phyloP scores from a whole-genome alignment of 2,888 invertebrate species.

The Leptopilina myrica region DNA sequence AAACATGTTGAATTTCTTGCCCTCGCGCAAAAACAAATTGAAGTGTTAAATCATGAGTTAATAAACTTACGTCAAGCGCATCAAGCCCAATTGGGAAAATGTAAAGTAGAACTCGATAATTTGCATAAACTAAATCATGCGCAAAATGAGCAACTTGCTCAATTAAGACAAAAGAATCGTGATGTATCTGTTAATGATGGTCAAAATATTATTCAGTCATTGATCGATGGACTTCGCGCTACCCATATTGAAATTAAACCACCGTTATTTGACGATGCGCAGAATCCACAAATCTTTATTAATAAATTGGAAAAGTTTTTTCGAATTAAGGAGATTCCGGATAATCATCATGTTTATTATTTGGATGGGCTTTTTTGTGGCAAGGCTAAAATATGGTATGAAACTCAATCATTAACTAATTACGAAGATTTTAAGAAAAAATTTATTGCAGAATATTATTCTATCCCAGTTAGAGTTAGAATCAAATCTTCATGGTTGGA shows the following conservation, averaged over 20 bases:
- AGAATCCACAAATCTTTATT: no score
- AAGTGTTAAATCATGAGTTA: neutral
- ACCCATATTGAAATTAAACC: neutral
- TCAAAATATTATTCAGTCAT: neutral
- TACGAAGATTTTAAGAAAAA: neutral
- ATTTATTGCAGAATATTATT: neutral
- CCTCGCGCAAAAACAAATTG: neutral
- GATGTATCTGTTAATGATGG: neutral
- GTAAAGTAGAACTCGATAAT: neutral
- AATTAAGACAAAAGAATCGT: neutral
- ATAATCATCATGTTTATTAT: no score
- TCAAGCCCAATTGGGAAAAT: neutral
- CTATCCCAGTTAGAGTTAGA: neutral
- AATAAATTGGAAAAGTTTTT: no score
- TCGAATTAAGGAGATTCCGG: no score
- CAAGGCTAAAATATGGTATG: neutral
- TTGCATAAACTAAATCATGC: neutral
- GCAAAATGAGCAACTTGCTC: neutral
- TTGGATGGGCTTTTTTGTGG: neutral
- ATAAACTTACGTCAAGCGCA: neutral
- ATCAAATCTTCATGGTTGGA: neutral
- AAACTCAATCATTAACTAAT: neutral
- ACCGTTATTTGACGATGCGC: neutral
- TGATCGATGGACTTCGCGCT: neutral
- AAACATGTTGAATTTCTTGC: neutral